A percentile compares a stretch with the other conserved stretches of the same genome.
These are phyloP conservation scores for Diplosoma virens DNA, from an alignment of 23 tunicate genomes.

Conservation along the genomic window DNA sequence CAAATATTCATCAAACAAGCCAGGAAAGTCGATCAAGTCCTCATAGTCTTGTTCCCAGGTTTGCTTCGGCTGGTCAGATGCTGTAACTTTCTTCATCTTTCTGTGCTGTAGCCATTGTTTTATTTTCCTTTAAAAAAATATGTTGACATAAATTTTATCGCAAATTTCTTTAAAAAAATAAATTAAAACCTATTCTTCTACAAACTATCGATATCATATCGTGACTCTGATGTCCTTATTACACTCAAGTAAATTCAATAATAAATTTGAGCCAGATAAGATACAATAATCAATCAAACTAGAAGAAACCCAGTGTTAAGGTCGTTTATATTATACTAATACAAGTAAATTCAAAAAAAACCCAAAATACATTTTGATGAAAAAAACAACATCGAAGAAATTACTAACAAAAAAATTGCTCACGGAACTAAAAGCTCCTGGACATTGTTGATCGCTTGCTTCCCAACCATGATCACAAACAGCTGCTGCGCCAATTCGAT, in stretches of 20 bases:
- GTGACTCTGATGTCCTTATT: too few relatives aligned
- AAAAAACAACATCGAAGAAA: too few relatives aligned
- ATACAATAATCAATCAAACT: too few relatives aligned
- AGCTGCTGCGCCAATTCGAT: slow-evolving; percentile 90
- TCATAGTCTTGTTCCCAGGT: slow-evolving; percentile 69
- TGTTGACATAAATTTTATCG: neutral
- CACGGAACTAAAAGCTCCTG: slow-evolving; percentile 82
- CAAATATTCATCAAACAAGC: slow-evolving; percentile 82
- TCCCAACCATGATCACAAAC: slow-evolving; percentile 91
- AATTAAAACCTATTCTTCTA: neutral
- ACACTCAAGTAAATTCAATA: too few relatives aligned
- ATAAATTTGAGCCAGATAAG: too few relatives aligned
- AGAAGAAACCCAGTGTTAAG: too few relatives aligned
- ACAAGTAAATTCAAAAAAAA: too few relatives aligned
- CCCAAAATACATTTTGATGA: too few relatives aligned
- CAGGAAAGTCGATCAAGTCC: slow-evolving; percentile 57
- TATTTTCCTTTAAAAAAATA: slow-evolving; percentile 29
- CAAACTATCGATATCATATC: neutral
- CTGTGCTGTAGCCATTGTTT: slow-evolving; percentile 58
- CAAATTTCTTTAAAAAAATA: neutral
- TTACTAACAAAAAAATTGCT: slow-evolving; percentile 30
- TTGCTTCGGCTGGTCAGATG: neutral
- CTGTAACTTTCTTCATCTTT: slow-evolving; percentile 40
- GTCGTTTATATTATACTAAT: too few relatives aligned
- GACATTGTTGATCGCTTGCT: slow-evolving; percentile 87